A percentile compares a stretch with the other conserved stretches of the same genome.
Evolutionary conservation across 1,140 invertebrate genomes (phyloP).

Genomic region (Aphelenchoides besseyi): DNA sequence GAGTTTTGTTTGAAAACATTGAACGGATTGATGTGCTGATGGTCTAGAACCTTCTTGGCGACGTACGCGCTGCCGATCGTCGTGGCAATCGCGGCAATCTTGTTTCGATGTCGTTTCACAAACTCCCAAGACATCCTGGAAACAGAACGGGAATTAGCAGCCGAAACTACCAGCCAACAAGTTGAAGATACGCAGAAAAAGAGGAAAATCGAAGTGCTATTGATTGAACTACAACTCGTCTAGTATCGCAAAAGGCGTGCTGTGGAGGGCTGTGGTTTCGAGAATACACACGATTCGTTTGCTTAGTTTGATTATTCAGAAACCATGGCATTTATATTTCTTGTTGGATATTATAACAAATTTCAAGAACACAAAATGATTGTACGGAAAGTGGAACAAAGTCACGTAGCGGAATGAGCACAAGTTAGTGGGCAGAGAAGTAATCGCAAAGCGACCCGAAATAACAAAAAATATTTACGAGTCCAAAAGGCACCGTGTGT

Average conservation of each 20-base stretch:
- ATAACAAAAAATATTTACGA: no score
- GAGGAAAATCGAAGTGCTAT: background rate
- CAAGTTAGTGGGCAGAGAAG: no score
- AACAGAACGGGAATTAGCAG: background rate
- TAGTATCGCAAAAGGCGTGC: background rate
- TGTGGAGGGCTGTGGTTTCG: no score
- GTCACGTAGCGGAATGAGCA: no score
- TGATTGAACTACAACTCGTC: background rate
- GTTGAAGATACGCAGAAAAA: background rate
- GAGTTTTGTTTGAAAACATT: background rate
- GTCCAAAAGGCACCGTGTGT: constrained; percentile 5
- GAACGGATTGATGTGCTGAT: background rate
- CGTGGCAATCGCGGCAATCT: constrained; percentile 18
- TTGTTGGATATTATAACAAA: no score
- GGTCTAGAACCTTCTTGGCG: constrained; percentile 25
- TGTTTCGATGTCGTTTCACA: constrained; percentile 31
- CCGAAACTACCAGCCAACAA: background rate
- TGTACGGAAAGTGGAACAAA: no score
- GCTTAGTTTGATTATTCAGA: no score
- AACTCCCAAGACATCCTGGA: constrained; percentile 31
- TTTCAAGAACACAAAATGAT: no score
- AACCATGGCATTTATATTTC: no score
- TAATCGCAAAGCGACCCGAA: no score
- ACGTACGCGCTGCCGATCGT: constrained; percentile 28
- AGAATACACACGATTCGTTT: no score